Evolutionary conservation across 2,113 vertebrate species (phyloP), one percentile per base, ranked within the genome.

Genomic region (Eurystomus gularis): DNA sequence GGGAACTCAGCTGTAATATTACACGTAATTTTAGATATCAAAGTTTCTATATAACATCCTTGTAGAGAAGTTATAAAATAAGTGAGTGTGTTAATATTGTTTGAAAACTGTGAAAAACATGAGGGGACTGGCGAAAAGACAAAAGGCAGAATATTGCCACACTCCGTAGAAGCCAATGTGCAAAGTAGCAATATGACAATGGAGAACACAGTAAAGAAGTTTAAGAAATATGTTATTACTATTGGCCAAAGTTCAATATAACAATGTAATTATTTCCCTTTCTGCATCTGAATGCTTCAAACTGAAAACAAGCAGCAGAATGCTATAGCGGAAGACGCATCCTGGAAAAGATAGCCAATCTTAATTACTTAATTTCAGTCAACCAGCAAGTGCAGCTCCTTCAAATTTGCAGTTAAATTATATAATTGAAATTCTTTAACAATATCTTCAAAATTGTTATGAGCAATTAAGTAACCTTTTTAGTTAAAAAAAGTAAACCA

Each of bases 21-120:
- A 77, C 16, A 54, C 0, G 0, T 20, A 10, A 33, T 31, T 86
- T 76, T 69, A 87, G 29, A 29, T 54, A 80, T 29, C 29, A 57
- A 93, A 70, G n/a, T 81, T 77, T 60, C 62, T 70, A 13, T 26
- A 58, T 14, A 31, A 80, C 7, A 70, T 4, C 7, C 29, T 71
- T 60, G 16, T 25, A 64, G 51, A 82, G 77, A 88, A 81, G 16
- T 35, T 62, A 35, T 13, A 84, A 78, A 82, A 78, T 77, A 62
- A 88, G 29, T 46, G 55, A 81, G 4, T 24, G 37, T 72, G 26
- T 48, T 82, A 57, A 40, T 58, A 33, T 31, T 76, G 51, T 55
- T 84, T 71, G 42, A 94, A 90, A 86, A 8, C 62, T 78, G 40
- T 65, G 44, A 87, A 57, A 87, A 70, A 90, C 40, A 44, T 13